Percentiles rank a stretch among this genome's conserved stretches.
phyloP scores from a whole-genome alignment of 2,888 invertebrate species.

The Ormyrus thymus region DNA sequence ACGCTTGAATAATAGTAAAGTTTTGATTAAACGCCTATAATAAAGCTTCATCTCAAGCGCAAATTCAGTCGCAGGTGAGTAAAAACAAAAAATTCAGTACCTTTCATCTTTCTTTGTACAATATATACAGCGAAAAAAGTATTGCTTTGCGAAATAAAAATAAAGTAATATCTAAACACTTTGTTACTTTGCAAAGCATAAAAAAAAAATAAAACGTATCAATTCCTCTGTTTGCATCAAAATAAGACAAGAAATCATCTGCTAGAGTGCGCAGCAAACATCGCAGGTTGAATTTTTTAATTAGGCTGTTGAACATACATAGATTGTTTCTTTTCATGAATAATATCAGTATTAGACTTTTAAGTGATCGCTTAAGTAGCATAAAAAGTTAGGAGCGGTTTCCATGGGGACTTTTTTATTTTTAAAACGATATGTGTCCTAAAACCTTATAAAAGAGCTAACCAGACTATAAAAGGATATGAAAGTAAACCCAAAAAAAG shows the following conservation, averaged over 20 bases:
- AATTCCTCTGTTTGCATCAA: constrained; percentile 34
- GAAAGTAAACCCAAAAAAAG: constrained; percentile 4
- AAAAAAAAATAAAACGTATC: constrained; percentile 16
- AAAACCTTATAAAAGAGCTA: constrained; percentile 36
- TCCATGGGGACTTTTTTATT: constrained; percentile 34
- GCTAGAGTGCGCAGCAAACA: constrained; percentile 20
- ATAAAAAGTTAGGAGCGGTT: constrained; percentile 42
- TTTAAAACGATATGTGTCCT: constrained; percentile 41
- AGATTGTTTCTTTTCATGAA: constrained; percentile 31
- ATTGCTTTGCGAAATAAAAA: constrained; percentile 38
- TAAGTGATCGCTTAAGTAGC: constrained; percentile 17
- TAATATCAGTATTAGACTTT: constrained; percentile 11
- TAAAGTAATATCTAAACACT: constrained; percentile 25
- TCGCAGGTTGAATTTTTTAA: constrained; percentile 36
- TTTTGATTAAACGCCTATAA: constrained; percentile 41
- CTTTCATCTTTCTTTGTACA: constrained; percentile 53
- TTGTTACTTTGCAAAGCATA: constrained; percentile 31
- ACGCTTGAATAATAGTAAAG: constrained; percentile 38
- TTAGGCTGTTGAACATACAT: constrained; percentile 39
- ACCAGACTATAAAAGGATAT: constrained; percentile 46
- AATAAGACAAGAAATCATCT: constrained; percentile 11
- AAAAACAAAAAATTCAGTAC: constrained; percentile 53
- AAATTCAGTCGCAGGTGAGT: constrained; percentile 56
- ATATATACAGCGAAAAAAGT: constrained; percentile 32
- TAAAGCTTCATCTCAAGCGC: constrained; percentile 51